Conservation (phyloP, 1,140 invertebrate species). For the Drosophila kepulauana region DNA sequence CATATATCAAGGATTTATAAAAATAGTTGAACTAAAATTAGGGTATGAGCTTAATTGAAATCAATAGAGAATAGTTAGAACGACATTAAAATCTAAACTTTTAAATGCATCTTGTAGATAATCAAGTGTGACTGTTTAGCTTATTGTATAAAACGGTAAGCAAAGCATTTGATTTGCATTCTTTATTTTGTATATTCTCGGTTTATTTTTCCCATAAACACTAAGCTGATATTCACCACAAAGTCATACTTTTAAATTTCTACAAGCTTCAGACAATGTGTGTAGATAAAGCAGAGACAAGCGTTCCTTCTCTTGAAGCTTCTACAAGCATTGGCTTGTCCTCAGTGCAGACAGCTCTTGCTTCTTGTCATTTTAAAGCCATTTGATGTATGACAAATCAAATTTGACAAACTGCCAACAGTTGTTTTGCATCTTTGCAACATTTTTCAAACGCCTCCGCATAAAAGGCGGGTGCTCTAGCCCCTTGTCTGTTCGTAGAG, state of each 20-base stretch:
- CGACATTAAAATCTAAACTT: not conserved
- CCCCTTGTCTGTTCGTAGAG: constrained; percentile 14
- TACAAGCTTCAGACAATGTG: not conserved
- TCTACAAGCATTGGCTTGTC: constrained; percentile 18
- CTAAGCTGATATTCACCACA: constrained; percentile 18
- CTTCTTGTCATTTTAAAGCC: constrained; percentile 73
- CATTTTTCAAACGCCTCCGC: constrained; percentile 65
- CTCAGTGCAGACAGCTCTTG: constrained; percentile 49
- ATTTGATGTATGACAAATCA: constrained; percentile 83
- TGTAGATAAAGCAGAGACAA: not conserved
- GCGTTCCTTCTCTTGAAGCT: not conserved
- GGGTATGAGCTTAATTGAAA: no score
- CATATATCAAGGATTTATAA: no score
- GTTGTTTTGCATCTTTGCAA: constrained; percentile 79
- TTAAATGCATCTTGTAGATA: not conserved
- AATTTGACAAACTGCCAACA: constrained; percentile 82
- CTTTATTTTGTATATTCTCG: not conserved
- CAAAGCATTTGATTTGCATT: constrained; percentile 2
- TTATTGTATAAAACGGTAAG: not conserved
- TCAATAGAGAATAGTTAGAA: no score
- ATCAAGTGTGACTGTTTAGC: no score
- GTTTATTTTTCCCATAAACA: constrained; percentile 21
- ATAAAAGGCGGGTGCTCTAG: not conserved
- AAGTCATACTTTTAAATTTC: constrained; percentile 4
- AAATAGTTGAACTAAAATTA: no score